phyloP scores from a whole-genome alignment of 1,140 invertebrate genomes.

The Drosophila persimilis region DNA sequence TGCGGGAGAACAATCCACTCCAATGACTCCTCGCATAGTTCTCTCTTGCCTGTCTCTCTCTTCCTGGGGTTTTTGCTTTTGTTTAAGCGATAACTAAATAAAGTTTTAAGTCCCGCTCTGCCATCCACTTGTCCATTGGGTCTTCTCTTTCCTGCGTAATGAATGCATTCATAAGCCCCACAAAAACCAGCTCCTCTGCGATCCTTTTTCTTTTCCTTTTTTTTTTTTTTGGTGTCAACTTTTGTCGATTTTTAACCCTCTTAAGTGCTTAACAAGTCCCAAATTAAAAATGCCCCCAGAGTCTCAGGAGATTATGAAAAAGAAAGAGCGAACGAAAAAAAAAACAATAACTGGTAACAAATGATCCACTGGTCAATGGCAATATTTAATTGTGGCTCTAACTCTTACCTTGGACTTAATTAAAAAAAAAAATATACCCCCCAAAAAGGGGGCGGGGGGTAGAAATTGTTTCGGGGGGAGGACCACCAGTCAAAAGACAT shows the following conservation, averaged over 20 bases:
- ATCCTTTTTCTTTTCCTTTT: conserved; percentile 38
- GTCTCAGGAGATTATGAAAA: conserved; percentile 67
- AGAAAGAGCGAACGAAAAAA: conserved; percentile 33
- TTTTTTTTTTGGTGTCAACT: conserved; percentile 53
- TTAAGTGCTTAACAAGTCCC: conserved; percentile 77
- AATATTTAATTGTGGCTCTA: conserved; percentile 66
- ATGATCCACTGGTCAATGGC: conserved; percentile 71
- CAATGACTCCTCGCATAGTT: conserved; percentile 40
- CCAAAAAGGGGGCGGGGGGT: not conserved
- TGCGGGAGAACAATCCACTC: conserved; percentile 53
- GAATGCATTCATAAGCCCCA: conserved; percentile 68
- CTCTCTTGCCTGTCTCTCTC: conserved; percentile 3
- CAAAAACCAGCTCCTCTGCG: conserved; percentile 30
- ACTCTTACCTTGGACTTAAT: conserved; percentile 53
- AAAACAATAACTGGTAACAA: conserved; percentile 60
- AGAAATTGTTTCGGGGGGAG: conserved; percentile 16
- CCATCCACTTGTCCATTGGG: too few species aligned
- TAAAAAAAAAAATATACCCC: conserved; percentile 45
- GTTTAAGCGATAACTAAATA: conserved; percentile 76
- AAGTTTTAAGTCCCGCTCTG: conserved; percentile 44
- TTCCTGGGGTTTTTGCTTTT: conserved; percentile 34
- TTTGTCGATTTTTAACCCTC: conserved; percentile 78
- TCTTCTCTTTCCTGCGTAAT: conserved; percentile 22
- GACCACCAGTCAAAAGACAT: conserved; percentile 34
- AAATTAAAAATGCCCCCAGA: conserved; percentile 67